Evolutionary conservation across 2,797 vertebrate genomes (phyloP).

Genomic region (Thaleichthys pacificus): DNA sequence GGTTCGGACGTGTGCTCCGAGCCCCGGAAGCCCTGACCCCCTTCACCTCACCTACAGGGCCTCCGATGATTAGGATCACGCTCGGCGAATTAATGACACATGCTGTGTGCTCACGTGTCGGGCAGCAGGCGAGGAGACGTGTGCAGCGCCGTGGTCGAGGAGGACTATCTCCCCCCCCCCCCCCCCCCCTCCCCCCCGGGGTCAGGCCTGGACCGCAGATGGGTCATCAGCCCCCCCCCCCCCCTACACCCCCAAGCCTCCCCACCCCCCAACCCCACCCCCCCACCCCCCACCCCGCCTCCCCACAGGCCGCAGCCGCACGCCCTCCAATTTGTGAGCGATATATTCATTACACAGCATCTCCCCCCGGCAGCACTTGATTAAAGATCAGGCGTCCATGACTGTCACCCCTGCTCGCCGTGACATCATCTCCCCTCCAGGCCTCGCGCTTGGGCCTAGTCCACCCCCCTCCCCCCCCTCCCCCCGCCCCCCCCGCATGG

Average conservation of each 20-base stretch:
- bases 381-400: conserved; percentile 87
- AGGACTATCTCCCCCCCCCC: conserved; percentile 26
- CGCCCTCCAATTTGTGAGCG: conserved; percentile 55
- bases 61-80: conserved; percentile 28
- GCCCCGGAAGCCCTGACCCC: background rate
- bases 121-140: background rate
- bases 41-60: background rate
- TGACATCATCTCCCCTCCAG: conserved; percentile 84
- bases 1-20: too few species aligned
- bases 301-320: background rate
- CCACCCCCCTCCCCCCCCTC: conserved; percentile 38
- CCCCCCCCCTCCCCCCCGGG: conserved; percentile 19
- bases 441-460: conserved; percentile 59
- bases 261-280: conserved; percentile 38
- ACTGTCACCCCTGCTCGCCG: conserved; percentile 80
- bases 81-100: conserved; percentile 47
- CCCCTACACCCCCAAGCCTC: background rate
- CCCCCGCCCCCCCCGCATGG: background rate
- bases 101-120: conserved; percentile 41
- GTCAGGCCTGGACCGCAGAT: conserved; percentile 45
- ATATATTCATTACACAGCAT: conserved; percentile 86
- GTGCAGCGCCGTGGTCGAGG: background rate
- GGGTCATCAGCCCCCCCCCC: conserved; percentile 47
- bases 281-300: background rate
- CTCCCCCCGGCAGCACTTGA: conserved; percentile 82